phyloP scores from a whole-genome alignment of 1,140 invertebrate genomes.

The Euwallacea fornicatus region DNA sequence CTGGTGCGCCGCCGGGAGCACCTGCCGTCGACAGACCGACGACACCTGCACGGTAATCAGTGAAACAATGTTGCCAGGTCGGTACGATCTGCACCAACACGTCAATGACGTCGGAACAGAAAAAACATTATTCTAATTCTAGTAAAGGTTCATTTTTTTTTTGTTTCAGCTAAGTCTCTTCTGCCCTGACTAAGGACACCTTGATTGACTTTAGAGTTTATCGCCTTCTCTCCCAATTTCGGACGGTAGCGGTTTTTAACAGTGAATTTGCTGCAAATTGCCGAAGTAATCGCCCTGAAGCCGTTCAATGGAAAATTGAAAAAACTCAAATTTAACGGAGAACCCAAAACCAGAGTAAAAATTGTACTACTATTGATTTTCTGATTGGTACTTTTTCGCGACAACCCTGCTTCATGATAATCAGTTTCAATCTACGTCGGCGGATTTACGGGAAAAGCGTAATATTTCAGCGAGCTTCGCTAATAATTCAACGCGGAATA shows the following conservation, averaged over 20 bases:
- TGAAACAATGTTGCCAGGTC: neutral
- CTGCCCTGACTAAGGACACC: neutral
- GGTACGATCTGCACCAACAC: too few relatives aligned
- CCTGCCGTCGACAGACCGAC: neutral
- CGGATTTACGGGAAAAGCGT: neutral
- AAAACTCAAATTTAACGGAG: too few relatives aligned
- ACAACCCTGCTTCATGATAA: too few relatives aligned
- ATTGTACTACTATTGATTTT: too few relatives aligned
- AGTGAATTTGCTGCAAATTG: neutral
- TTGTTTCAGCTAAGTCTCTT: too few relatives aligned
- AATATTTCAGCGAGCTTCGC: conserved; percentile 4
- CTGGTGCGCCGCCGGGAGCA: neutral
- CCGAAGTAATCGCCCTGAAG: neutral
- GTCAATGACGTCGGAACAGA: too few relatives aligned
- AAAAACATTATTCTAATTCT: too few relatives aligned
- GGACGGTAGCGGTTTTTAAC: neutral
- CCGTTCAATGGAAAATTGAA: neutral
- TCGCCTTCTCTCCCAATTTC: neutral
- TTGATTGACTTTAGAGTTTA: neutral
- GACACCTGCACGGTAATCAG: neutral
- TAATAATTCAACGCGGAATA: conserved; percentile 1
- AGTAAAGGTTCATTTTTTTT: too few relatives aligned
- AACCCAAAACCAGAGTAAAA: too few relatives aligned
- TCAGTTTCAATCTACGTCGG: too few relatives aligned
- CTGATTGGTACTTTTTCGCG: too few relatives aligned